Conservation (phyloP, 2,888 invertebrate genomes). For the Timema cristinae region DNA sequence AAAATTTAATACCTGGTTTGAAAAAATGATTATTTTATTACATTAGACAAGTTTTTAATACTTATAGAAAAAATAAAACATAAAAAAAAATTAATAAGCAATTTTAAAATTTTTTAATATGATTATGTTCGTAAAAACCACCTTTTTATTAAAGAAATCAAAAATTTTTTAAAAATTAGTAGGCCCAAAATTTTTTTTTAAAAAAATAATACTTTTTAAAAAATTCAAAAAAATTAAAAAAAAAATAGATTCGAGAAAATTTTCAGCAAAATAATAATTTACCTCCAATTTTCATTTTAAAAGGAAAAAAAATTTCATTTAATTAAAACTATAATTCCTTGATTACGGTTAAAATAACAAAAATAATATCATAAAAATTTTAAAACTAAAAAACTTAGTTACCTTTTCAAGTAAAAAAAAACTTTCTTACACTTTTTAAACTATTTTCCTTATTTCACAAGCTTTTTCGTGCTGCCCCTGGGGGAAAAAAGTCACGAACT, state of each 20-base stretch:
- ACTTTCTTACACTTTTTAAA: background rate
- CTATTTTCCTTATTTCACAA: conserved; percentile 4
- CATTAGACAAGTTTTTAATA: too few relatives aligned
- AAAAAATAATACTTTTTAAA: too few relatives aligned
- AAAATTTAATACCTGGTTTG: too few relatives aligned
- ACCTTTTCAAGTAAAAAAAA: background rate
- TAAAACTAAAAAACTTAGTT: background rate
- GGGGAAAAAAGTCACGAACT: background rate
- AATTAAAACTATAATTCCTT: background rate
- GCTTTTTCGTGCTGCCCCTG: conserved; percentile 1
- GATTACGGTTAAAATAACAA: background rate
- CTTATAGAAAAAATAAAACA: too few relatives aligned
- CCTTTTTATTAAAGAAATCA: background rate
- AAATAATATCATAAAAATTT: background rate
- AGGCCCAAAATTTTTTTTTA: background rate
- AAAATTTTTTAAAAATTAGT: background rate
- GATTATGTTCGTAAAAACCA: background rate
- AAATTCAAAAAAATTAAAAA: background rate
- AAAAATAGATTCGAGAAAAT: background rate
- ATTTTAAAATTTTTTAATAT: background rate
- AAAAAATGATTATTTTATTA: too few relatives aligned
- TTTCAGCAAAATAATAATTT: background rate
- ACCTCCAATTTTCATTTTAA: background rate
- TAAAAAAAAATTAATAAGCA: too few relatives aligned
- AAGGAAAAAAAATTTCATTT: background rate